phyloP scores from a whole-genome alignment of 1,140 invertebrate genomes.

The Cherax destructor region DNA sequence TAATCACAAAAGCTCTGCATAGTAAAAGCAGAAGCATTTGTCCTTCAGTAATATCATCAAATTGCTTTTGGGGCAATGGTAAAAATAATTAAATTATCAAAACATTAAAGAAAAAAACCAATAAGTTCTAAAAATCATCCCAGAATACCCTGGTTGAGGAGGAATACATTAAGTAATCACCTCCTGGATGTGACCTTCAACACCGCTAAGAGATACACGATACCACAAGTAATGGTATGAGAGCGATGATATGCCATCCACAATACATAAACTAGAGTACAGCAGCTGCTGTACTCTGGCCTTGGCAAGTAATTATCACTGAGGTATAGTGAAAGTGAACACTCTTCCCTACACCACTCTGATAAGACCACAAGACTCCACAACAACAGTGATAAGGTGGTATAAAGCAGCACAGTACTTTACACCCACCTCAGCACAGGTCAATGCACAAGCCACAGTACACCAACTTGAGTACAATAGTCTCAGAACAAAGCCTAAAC shows the following conservation, averaged over 20 bases:
- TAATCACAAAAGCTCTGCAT: no score
- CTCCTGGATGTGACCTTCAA: no score
- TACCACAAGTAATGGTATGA: neutral
- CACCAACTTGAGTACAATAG: constrained; percentile 33
- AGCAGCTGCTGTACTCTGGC: constrained; percentile 42
- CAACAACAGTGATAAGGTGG: neutral
- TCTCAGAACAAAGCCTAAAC: constrained; percentile 13
- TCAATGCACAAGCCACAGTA: constrained; percentile 22
- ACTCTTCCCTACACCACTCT: neutral
- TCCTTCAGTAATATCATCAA: no score
- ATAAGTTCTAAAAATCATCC: no score
- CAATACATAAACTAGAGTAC: constrained; percentile 36
- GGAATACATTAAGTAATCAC: no score
- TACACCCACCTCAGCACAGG: neutral
- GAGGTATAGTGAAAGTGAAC: neutral
- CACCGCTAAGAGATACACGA: no score
- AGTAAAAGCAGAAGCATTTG: no score
- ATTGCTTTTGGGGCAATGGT: no score
- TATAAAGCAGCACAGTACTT: neutral
- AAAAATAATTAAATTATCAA: no score
- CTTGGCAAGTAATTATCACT: neutral
- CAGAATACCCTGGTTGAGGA: no score
- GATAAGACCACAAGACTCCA: neutral
- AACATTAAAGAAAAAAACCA: no score
- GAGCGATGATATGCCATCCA: constrained; percentile 25